Conservation (phyloP, 2,113 vertebrate genomes). For the Beaufortia kweichowensis region DNA sequence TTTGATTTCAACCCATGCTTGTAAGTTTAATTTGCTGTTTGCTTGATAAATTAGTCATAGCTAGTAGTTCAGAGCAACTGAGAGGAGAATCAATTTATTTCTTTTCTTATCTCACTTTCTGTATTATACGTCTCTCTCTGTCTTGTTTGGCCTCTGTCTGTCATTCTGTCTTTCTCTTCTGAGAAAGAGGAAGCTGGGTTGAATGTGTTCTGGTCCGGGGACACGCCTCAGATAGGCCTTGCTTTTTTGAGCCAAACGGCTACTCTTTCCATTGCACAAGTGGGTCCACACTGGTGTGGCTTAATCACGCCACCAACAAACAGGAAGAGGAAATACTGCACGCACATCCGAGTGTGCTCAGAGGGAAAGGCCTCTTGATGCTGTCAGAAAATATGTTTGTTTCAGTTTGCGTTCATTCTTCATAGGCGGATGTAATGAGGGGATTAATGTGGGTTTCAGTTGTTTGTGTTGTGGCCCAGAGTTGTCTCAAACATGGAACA, state of each 20-base stretch:
- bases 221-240: not conserved
- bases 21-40: not conserved
- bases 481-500: not conserved
- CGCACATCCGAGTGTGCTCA: slow-evolving; percentile 14
- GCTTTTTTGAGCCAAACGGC: not conserved
- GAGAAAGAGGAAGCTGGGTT: slow-evolving; percentile 13
- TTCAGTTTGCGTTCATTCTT: slow-evolving; percentile 14
- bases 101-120: not conserved
- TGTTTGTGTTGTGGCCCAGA: not conserved
- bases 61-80: no score
- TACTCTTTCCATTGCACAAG: not conserved
- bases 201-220: not conserved
- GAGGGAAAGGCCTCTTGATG: slow-evolving; percentile 10
- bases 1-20: not conserved
- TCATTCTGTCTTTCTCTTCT: not conserved
- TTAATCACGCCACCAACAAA: slow-evolving; percentile 12
- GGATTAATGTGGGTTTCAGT: not conserved
- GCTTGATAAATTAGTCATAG: not conserved
- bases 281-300: not conserved
- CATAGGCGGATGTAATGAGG: not conserved
- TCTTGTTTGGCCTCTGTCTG: not conserved
- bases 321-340: slow-evolving; percentile 29
- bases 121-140: slow-evolving; percentile 7
- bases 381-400: slow-evolving; percentile 12
- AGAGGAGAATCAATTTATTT: not conserved